A percentile compares a stretch with the other conserved stretches of the same genome.
Conservation (phyloP, 2,888 invertebrate genomes). For the Agrenia bidenticulata region DNA sequence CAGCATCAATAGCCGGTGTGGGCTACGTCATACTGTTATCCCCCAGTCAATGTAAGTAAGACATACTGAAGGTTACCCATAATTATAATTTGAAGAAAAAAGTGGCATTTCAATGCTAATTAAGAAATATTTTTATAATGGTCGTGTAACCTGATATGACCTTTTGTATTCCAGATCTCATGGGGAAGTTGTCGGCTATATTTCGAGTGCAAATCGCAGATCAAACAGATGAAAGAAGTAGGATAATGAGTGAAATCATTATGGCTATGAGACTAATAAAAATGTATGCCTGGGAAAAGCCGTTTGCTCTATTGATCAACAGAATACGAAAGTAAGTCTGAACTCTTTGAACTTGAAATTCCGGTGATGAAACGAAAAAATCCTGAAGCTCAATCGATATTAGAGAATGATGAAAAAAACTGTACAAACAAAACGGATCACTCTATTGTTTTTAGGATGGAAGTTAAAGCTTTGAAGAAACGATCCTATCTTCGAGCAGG, state of each 20-base stretch:
- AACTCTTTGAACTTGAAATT: background rate
- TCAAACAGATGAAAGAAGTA: conserved; percentile 29
- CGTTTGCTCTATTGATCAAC: conserved; percentile 26
- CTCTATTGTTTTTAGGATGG: conserved; percentile 63
- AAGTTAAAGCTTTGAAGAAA: conserved; percentile 67
- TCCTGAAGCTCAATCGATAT: too few relatives aligned
- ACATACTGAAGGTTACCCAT: too few relatives aligned
- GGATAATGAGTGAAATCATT: conserved; percentile 34
- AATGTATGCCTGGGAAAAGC: conserved; percentile 36
- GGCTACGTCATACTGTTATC: conserved; percentile 74
- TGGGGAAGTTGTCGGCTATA: conserved; percentile 30
- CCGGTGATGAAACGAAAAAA: background rate
- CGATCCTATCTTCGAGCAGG: conserved; percentile 68
- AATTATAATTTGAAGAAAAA: too few relatives aligned
- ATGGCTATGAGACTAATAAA: conserved; percentile 32
- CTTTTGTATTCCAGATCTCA: conserved; percentile 4
- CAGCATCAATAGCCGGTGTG: conserved; percentile 73
- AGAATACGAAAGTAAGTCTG: conserved; percentile 9
- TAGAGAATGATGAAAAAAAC: too few relatives aligned
- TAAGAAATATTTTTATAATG: background rate
- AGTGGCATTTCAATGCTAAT: too few relatives aligned
- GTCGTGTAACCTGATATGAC: background rate
- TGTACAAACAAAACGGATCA: too few relatives aligned
- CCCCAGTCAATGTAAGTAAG: conserved; percentile 72
- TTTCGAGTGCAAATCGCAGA: conserved; percentile 28